Conservation (phyloP, 2,888 invertebrate genomes). For the Pseudoips prasinana region DNA sequence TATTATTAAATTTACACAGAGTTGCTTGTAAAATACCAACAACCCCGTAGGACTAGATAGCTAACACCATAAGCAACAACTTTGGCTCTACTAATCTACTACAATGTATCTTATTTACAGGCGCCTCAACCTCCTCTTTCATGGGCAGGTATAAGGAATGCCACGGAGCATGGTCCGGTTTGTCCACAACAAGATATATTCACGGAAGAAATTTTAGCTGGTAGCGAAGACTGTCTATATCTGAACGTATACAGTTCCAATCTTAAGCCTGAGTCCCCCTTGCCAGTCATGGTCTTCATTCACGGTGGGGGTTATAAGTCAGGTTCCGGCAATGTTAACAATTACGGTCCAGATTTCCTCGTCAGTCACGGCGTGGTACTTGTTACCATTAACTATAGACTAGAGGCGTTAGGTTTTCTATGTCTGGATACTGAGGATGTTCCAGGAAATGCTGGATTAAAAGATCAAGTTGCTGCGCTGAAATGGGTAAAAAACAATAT, state of each 20-base stretch:
- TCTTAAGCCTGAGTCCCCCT: constrained; percentile 22
- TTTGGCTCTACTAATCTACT: no score
- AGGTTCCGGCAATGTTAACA: constrained; percentile 43
- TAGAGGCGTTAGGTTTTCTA: constrained; percentile 47
- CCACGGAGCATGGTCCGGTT: constrained; percentile 38
- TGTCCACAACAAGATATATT: constrained; percentile 45
- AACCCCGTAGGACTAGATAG: no score
- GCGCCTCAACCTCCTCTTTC: constrained; percentile 42
- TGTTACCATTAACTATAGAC: constrained; percentile 52
- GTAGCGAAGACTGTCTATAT: constrained; percentile 51
- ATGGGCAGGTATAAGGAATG: constrained; percentile 46
- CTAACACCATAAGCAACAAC: no score
- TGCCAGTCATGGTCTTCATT: constrained; percentile 54
- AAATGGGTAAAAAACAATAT: constrained; percentile 48
- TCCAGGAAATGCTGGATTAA: constrained; percentile 52
- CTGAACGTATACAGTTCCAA: constrained; percentile 51
- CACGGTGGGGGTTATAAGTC: constrained; percentile 50
- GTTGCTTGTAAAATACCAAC: no score
- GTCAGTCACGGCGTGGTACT: constrained; percentile 44
- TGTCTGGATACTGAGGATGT: constrained; percentile 45
- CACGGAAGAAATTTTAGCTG: constrained; percentile 17
- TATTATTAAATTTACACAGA: no score
- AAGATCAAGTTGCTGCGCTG: constrained; percentile 48
- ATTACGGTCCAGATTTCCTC: constrained; percentile 53
- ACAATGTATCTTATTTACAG: constrained; percentile 37